Conservation (phyloP, 2,113 vertebrate species). For the Mesitornis unicolor region DNA sequence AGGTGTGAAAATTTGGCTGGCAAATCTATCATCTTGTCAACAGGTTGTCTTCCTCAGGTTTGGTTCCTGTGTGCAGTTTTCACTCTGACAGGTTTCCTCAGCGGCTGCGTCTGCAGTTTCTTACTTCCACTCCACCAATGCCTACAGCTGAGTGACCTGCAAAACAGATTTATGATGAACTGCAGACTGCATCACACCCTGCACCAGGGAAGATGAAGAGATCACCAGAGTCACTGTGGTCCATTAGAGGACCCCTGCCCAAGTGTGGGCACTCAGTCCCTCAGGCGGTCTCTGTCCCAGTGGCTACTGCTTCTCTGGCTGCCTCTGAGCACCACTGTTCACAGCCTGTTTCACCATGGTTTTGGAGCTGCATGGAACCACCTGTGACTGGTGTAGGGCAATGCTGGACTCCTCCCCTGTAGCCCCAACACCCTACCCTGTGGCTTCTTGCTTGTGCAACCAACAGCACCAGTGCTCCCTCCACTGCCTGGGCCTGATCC, state of each 20-base stretch:
- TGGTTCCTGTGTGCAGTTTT: background rate
- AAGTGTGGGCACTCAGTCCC: accelerated
- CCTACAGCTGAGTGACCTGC: background rate
- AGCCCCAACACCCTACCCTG: background rate
- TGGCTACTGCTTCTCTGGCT: background rate
- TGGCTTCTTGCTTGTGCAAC: accelerated
- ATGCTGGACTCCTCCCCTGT: accelerated
- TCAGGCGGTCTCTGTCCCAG: no score
- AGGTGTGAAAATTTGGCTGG: background rate
- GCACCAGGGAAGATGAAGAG: accelerated
- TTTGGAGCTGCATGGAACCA: accelerated
- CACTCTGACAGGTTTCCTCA: background rate
- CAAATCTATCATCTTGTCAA: background rate
- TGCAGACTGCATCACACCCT: accelerated
- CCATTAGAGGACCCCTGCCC: background rate
- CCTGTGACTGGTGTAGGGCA: no score
- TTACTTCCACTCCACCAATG: background rate
- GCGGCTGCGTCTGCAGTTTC: accelerated
- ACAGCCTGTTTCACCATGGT: background rate
- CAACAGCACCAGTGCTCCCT: accelerated
- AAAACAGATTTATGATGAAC: background rate
- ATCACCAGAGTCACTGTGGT: accelerated
- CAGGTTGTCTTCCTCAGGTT: background rate
- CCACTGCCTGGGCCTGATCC: accelerated
- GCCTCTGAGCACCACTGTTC: background rate